Percentiles rank a stretch among this genome's conserved stretches.
phyloP scores from a whole-genome alignment of 2,888 invertebrate species.

The Sericinus montela region DNA sequence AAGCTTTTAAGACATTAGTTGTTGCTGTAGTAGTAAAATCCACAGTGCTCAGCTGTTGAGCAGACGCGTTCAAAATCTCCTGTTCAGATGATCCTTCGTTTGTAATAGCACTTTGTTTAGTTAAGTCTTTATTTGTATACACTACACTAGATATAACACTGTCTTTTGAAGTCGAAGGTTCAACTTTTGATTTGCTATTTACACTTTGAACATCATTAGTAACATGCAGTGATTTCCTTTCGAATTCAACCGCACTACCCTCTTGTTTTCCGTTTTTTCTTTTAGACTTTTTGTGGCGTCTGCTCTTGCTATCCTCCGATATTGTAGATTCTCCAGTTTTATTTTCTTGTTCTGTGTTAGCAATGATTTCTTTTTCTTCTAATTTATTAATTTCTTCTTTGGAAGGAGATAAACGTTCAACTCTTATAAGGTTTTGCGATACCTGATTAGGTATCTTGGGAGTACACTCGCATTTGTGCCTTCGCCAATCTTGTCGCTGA shows the following conservation, averaged over 20 bases:
- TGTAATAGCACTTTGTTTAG: conserved; percentile 74
- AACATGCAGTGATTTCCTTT: conserved; percentile 47
- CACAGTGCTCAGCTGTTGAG: conserved; percentile 63
- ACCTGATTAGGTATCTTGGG: conserved; percentile 59
- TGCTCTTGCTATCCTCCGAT: conserved; percentile 38
- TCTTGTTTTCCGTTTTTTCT: conserved; percentile 47
- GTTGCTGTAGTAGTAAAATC: conserved; percentile 47
- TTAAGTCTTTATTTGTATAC: conserved; percentile 57
- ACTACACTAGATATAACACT: conserved; percentile 73
- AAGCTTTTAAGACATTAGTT: conserved; percentile 46
- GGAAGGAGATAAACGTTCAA: conserved; percentile 37
- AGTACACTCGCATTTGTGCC: conserved; percentile 83
- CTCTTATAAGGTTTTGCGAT: conserved; percentile 45
- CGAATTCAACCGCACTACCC: conserved; percentile 42
- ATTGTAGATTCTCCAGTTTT: conserved; percentile 19
- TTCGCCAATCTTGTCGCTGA: conserved; percentile 88
- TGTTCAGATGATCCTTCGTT: conserved; percentile 84
- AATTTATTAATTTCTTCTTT: conserved; percentile 42
- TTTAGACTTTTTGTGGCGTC: conserved; percentile 47
- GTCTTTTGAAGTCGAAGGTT: conserved; percentile 30
- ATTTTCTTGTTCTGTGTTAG: conserved; percentile 29
- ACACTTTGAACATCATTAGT: conserved; percentile 27
- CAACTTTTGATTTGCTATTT: conserved; percentile 21
- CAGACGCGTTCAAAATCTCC: conserved; percentile 82
- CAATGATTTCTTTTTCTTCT: conserved; percentile 34